Conservation (phyloP, 2,888 invertebrate genomes). For the Salticus scenicus region DNA sequence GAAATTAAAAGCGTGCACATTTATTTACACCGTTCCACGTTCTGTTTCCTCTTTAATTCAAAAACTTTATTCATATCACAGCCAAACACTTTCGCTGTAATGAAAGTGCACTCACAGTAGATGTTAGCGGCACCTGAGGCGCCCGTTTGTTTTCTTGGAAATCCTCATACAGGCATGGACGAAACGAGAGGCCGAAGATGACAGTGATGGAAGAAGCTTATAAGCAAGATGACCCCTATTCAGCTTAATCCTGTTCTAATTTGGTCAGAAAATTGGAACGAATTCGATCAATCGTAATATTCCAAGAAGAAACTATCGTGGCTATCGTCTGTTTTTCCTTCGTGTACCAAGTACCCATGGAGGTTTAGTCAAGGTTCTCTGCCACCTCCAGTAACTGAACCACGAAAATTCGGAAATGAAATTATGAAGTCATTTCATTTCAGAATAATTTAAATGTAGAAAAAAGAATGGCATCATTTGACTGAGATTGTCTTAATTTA, state of each 20-base stretch:
- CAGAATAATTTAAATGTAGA: too few species aligned
- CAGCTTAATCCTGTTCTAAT: conserved; percentile 3
- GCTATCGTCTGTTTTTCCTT: not conserved
- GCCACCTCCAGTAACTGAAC: too few species aligned
- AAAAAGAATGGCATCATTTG: too few species aligned
- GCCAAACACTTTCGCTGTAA: not conserved
- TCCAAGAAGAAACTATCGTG: not conserved
- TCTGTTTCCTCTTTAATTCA: too few species aligned
- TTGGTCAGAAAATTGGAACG: conserved; percentile 1
- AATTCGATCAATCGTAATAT: not conserved
- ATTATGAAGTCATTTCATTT: too few species aligned
- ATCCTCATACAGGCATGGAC: not conserved
- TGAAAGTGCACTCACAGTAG: not conserved
- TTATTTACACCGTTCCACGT: too few species aligned
- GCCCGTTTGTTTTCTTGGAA: not conserved
- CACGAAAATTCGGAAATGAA: too few species aligned
- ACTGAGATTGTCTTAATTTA: too few species aligned
- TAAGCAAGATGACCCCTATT: not conserved
- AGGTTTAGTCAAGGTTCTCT: too few species aligned
- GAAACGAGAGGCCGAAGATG: not conserved
- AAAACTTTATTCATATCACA: too few species aligned
- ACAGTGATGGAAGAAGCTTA: not conserved
- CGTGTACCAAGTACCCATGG: not conserved
- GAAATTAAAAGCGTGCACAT: too few species aligned
- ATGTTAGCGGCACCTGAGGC: not conserved